Conservation (phyloP, 2,797 vertebrate species). For the Scyliorhinus canicula region DNA sequence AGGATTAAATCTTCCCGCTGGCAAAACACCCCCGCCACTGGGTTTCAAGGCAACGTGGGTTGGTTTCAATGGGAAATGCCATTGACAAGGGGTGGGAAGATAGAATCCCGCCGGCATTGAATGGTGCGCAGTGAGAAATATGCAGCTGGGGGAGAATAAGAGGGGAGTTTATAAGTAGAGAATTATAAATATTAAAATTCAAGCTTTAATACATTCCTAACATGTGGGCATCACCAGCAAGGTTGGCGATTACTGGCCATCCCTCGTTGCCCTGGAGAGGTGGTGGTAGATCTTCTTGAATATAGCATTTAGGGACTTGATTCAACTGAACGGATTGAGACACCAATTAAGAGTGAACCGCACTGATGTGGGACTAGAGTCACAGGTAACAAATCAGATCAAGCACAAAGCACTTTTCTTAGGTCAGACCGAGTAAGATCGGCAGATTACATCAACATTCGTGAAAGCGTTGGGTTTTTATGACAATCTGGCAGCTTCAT, state of each 20-base stretch:
- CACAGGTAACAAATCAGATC: background rate
- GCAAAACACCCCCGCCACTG: too few relatives aligned
- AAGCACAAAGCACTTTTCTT: background rate
- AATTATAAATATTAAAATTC: background rate
- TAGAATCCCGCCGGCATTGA: too few relatives aligned
- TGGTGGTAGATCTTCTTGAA: background rate
- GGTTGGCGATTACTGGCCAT: too few relatives aligned
- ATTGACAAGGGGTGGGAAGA: too few relatives aligned
- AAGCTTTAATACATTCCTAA: too few relatives aligned
- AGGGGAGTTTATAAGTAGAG: background rate
- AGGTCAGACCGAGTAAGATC: background rate
- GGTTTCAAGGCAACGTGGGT: too few relatives aligned
- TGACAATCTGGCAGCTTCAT: background rate
- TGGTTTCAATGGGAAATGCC: too few relatives aligned
- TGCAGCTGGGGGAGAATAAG: too few relatives aligned
- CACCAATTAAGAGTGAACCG: background rate
- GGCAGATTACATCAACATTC: background rate
- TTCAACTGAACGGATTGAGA: background rate
- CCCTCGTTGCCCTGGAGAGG: too few relatives aligned
- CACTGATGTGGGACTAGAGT: background rate
- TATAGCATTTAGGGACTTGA: background rate
- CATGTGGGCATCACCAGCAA: too few relatives aligned
- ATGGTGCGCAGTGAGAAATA: too few relatives aligned
- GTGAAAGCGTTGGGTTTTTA: background rate
- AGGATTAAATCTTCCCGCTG: too few relatives aligned